These are phyloP conservation scores for Pollenia amentaria DNA, from an alignment of 2,888 invertebrate species.

Conservation along the genomic window DNA sequence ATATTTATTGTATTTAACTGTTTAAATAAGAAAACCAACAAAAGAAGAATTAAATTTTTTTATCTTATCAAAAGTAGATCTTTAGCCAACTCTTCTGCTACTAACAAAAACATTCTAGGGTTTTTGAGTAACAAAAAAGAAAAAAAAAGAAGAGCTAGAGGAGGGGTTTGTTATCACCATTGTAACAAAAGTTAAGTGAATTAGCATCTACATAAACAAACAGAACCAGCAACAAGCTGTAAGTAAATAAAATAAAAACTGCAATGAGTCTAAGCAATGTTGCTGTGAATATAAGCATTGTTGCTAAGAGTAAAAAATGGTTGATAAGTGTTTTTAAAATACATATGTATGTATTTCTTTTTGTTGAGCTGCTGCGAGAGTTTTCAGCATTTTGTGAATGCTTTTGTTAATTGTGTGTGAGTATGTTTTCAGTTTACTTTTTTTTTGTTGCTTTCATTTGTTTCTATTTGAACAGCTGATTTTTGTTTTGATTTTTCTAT, in stretches of 20 bases:
- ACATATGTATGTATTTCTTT: too few relatives aligned
- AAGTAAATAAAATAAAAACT: background rate
- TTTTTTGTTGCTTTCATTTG: constrained; percentile 36
- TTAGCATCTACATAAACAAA: constrained; percentile 50
- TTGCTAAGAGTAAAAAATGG: background rate
- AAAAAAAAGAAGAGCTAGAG: background rate
- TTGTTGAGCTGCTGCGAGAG: background rate
- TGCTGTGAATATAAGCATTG: background rate
- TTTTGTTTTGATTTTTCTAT: constrained; percentile 66
- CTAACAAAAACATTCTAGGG: background rate
- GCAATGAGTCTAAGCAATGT: constrained; percentile 15
- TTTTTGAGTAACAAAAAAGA: background rate
- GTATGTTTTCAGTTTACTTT: background rate
- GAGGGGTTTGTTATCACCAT: constrained; percentile 8
- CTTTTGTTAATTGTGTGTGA: background rate
- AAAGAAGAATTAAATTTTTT: constrained; percentile 4
- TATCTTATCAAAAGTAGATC: constrained; percentile 57
- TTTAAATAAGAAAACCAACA: constrained; percentile 19
- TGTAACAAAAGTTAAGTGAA: constrained; percentile 35
- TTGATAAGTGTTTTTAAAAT: too few relatives aligned
- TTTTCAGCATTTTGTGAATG: background rate
- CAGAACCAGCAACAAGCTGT: background rate
- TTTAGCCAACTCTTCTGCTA: background rate
- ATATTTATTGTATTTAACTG: constrained; percentile 43
- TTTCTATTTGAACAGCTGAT: constrained; percentile 64